Evolutionary conservation across 2,113 vertebrate species (phyloP).

Genomic region (Platycercus adscitus): DNA sequence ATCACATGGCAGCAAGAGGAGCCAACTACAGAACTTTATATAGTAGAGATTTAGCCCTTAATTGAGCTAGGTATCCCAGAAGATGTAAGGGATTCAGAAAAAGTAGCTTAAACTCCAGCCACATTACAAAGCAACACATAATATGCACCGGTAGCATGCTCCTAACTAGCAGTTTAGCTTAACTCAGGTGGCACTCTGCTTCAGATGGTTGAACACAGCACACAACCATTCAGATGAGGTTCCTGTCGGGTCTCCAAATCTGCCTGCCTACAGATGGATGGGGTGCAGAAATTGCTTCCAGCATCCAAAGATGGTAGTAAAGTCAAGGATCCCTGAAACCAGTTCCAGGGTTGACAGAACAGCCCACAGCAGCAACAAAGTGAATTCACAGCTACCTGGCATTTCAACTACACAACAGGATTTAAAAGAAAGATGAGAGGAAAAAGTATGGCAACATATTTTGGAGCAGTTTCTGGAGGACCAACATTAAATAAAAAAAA

Average conservation of each 20-base stretch:
- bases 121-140: background rate
- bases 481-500: background rate
- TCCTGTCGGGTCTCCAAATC: background rate
- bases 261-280: background rate
- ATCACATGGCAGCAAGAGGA: background rate
- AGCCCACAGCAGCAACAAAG: background rate
- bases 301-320: background rate
- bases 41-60: background rate
- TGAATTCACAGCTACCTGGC: background rate
- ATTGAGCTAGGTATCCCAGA: background rate
- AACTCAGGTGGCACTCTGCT: background rate
- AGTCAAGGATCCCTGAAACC: background rate
- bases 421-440: background rate
- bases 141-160: background rate
- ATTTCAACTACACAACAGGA: background rate
- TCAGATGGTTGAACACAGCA: background rate
- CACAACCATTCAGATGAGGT: background rate
- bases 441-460: accelerated
- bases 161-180: background rate
- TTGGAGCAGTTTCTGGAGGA: background rate
- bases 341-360: background rate
- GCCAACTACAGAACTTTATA: background rate
- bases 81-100: background rate
- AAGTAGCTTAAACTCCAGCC: background rate
- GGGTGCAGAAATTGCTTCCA: background rate